Evolutionary conservation across 1,140 invertebrate genomes (phyloP).

Genomic region (Melitaea cinxia): DNA sequence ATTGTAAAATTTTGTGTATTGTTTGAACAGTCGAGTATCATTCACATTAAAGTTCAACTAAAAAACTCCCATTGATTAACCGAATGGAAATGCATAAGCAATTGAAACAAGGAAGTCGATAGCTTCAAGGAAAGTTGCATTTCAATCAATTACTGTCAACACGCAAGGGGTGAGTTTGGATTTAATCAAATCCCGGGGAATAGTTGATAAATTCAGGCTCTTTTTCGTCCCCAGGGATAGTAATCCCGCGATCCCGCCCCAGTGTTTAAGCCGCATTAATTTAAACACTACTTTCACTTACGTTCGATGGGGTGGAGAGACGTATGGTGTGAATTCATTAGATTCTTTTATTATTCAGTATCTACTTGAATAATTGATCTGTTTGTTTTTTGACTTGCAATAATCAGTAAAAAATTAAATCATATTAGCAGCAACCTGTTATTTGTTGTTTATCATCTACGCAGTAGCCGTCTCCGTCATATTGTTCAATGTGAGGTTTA

Average conservation of each 20-base stretch:
- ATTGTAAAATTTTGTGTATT: too few species aligned
- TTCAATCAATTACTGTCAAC: constrained; percentile 79
- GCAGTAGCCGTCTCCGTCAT: too few species aligned
- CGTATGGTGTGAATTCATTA: constrained; percentile 27
- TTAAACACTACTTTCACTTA: constrained; percentile 75
- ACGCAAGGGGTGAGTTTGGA: constrained; percentile 73
- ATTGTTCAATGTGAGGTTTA: too few species aligned
- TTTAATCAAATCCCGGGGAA: constrained; percentile 72
- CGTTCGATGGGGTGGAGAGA: constrained; percentile 33
- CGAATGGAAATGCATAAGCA: constrained; percentile 12
- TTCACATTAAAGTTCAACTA: too few species aligned
- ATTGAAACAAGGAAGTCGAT: constrained; percentile 47
- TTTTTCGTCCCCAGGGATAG: constrained; percentile 69
- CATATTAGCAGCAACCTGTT: too few species aligned
- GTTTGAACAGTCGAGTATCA: too few species aligned
- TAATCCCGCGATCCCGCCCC: constrained; percentile 68
- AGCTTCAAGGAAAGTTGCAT: constrained; percentile 54
- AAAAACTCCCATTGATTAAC: not conserved
- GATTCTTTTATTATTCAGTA: constrained; percentile 1
- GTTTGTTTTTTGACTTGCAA: not conserved
- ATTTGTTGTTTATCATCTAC: too few species aligned
- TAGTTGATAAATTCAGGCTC: constrained; percentile 66
- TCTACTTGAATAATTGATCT: not conserved
- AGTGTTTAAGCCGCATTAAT: constrained; percentile 70
- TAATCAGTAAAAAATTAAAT: not conserved